Conservation (phyloP, 2,113 vertebrate genomes). For the Chaenocephalus aceratus region DNA sequence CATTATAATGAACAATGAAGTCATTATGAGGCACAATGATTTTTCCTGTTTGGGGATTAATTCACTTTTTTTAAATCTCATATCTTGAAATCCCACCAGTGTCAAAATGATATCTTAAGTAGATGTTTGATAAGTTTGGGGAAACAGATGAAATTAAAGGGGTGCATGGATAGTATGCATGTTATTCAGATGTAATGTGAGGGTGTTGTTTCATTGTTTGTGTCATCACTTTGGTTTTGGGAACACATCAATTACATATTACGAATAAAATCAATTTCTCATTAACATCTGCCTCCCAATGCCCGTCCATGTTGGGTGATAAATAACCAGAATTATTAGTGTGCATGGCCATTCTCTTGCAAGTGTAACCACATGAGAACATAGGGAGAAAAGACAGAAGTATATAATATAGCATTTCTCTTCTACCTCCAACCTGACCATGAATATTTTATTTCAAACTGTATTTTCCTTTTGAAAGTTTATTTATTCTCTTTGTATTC, state of each 20-base stretch:
- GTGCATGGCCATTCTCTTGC: not conserved
- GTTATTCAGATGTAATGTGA: not conserved
- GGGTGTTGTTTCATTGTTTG: conserved; percentile 1
- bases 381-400: conserved; percentile 19
- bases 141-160: not conserved
- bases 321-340: conserved; percentile 7
- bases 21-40: not conserved
- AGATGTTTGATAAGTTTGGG: not conserved
- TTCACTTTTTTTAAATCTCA: conserved; percentile 40
- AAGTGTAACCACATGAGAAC: conserved; percentile 5
- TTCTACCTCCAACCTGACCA: conserved; percentile 19
- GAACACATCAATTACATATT: not conserved
- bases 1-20: not conserved
- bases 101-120: not conserved
- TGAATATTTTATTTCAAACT: conserved; percentile 65
- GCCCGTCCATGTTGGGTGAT: conserved; percentile 8
- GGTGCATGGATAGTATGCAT: not conserved
- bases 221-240: conserved; percentile 23
- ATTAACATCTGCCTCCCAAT: conserved; percentile 11
- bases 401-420: conserved; percentile 9
- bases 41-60: conserved; percentile 36
- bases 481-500: conserved; percentile 60
- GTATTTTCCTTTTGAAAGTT: conserved; percentile 53
- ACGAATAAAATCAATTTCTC: not conserved
- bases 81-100: conserved; percentile 21